phyloP scores from a whole-genome alignment of 2,113 vertebrate species.

The Halichoerus grypus region DNA sequence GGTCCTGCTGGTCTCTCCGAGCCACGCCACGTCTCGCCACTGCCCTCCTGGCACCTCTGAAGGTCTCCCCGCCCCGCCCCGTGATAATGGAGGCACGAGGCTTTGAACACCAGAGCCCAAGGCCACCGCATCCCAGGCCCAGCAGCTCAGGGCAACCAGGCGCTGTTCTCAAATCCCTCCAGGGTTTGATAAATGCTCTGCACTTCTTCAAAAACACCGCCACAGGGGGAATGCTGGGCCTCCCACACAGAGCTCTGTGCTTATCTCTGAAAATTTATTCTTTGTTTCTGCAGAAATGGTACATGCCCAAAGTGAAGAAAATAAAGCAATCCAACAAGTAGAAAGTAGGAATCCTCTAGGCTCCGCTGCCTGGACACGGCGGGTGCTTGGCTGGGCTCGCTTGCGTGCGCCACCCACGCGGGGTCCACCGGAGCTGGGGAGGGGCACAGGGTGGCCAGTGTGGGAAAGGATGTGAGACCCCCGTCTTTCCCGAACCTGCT shows the following conservation, averaged over 20 bases:
- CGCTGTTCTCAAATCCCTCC: neutral
- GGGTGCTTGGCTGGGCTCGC: neutral
- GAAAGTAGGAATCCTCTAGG: neutral
- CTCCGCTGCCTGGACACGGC: fast-evolving
- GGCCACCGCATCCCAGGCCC: fast-evolving
- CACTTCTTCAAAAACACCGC: neutral
- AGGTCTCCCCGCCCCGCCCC: fast-evolving
- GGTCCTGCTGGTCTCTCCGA: neutral
- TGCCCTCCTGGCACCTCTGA: neutral
- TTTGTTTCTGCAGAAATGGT: neutral
- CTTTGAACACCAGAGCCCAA: fast-evolving
- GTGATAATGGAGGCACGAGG: fast-evolving
- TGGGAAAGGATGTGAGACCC: fast-evolving
- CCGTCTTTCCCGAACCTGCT: neutral
- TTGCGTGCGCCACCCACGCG: fast-evolving
- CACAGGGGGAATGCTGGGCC: neutral
- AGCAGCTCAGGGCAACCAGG: fast-evolving
- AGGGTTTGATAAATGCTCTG: neutral
- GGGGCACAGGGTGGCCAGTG: fast-evolving
- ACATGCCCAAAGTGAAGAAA: neutral
- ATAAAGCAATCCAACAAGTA: neutral
- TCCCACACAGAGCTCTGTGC: fast-evolving
- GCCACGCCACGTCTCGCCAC: fast-evolving
- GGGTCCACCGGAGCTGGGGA: neutral
- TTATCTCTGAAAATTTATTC: neutral